Base-by-base conservation (phyloP, 2,888 invertebrate species). In the Rhogogaster chlorosoma region DNA sequence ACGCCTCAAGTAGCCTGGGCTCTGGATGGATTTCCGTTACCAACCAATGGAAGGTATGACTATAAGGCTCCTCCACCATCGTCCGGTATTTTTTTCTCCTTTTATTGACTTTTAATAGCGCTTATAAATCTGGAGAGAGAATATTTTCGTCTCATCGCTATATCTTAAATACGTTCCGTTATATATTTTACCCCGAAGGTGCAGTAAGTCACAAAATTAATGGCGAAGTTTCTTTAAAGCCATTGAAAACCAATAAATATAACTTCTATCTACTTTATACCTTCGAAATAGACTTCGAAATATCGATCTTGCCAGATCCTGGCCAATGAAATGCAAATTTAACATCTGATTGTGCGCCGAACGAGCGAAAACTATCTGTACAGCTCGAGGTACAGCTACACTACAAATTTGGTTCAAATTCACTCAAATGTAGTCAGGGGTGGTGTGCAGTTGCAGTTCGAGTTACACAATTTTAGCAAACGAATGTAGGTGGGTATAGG, bases 1-100 rank as follows among this genome's bases (percentile, higher is more conserved):
- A 96, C 96, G 78, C 97, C 97, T 4, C 95, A 96, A 91, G 96
- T 97, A 89, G 94, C 95, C 29, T 97, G 97, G 97, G 94, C 95
- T 70, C 94, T 97, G 88, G 97, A 97, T 91, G 96, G 96, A 77
- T 96, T 96, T 93, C 94, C 96, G 67, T 93, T 97, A 88, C 96
- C 96, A 85, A 95, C 94, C 89, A 95, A 93, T 87, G 92, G 93
- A 87, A 93, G 94, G 94, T 94, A 90, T 88, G 89, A 18, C 22
- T 18, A 32, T 15, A 57, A 57, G 12, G 10, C 18, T 36, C 7
- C 6, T 12, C n/a, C 12, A 61, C 12, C n/a, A 61, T 3, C 12
- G 12, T 12, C 9, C n/a, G 2, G 18, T 9, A 57, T 36, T 53
- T 38, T 45, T 29, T 45, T 29, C 77, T 49, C 1, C 7, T 26